Evolutionary conservation across 1,140 invertebrate species (phyloP).

Genomic region (Tetramorium parvispinum): DNA sequence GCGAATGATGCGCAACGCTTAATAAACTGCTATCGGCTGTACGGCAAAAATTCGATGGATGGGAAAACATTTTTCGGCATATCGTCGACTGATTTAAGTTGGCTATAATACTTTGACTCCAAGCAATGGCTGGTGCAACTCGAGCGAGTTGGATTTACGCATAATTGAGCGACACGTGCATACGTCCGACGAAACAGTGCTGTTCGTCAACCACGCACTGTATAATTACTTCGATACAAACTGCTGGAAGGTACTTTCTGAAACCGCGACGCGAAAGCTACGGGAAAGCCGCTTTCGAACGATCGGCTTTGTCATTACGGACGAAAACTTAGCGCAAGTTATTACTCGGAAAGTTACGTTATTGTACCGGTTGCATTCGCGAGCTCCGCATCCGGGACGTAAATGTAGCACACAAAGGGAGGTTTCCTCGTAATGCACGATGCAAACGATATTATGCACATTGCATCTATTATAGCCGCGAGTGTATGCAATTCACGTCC

Average conservation of each 20-base stretch:
- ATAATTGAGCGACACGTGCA: conserved; percentile 45
- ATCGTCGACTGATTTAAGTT: conserved; percentile 32
- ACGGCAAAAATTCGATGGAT: conserved; percentile 35
- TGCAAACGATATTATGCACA: conserved; percentile 59
- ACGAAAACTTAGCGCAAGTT: conserved; percentile 58
- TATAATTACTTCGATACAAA: conserved; percentile 62
- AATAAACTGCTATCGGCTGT: conserved; percentile 21
- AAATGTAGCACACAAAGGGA: conserved; percentile 50
- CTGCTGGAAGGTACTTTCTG: conserved; percentile 29
- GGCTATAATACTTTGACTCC: background rate
- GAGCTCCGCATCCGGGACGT: conserved; percentile 18
- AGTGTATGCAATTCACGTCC: conserved; percentile 9
- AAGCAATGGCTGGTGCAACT: background rate
- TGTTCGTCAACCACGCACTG: conserved; percentile 10
- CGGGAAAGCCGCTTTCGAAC: conserved; percentile 49
- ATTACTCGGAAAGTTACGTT: conserved; percentile 57
- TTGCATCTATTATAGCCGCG: conserved; percentile 30
- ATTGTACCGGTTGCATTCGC: conserved; percentile 43
- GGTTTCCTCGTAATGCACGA: conserved; percentile 32
- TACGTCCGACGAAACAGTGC: background rate
- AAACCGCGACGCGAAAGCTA: conserved; percentile 5
- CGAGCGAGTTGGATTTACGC: conserved; percentile 12
- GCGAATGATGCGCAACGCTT: conserved; percentile 41
- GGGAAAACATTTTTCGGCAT: conserved; percentile 16
- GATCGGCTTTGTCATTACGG: conserved; percentile 59